These are phyloP conservation scores for Lepisosteus osseus DNA, from an alignment of 2,113 vertebrate species.

Conservation along the genomic window DNA sequence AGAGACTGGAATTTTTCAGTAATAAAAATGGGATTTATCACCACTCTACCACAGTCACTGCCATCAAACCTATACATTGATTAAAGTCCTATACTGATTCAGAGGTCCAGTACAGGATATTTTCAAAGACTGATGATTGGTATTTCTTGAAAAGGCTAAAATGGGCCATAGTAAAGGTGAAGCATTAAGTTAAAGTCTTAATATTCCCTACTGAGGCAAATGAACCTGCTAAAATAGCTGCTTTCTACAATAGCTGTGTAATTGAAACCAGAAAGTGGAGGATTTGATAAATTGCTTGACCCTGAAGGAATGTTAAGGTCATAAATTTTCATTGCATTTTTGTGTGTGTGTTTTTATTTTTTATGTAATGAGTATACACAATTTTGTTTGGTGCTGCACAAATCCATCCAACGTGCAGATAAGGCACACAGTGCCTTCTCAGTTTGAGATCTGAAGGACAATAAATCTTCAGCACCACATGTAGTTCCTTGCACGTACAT, in stretches of 20 bases:
- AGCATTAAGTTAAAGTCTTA: slow-evolving; percentile 77
- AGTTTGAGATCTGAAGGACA: slow-evolving; percentile 41
- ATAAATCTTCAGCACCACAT: slow-evolving; percentile 37
- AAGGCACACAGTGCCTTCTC: slow-evolving; percentile 34
- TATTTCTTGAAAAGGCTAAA: slow-evolving; percentile 81
- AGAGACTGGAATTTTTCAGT: slow-evolving; percentile 96
- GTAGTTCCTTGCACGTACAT: slow-evolving; percentile 26
- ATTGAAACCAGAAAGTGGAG: slow-evolving; percentile 99
- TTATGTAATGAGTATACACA: slow-evolving; percentile 66
- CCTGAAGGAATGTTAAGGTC: slow-evolving; percentile 94
- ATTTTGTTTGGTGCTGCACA: slow-evolving; percentile 45
- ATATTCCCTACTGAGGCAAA: slow-evolving; percentile 93
- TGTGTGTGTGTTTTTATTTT: slow-evolving; percentile 50
- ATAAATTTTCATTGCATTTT: slow-evolving; percentile 91
- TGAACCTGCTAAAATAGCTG: slow-evolving; percentile 98
- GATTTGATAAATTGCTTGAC: slow-evolving; percentile 99
- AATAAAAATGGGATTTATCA: slow-evolving; percentile 99
- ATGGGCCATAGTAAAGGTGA: slow-evolving; percentile 76
- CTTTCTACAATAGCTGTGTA: slow-evolving; percentile 93
- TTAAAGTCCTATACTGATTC: slow-evolving; percentile 75
- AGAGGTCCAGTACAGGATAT: slow-evolving; percentile 65
- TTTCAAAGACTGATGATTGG: slow-evolving; percentile 76
- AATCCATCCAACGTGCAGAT: slow-evolving; percentile 53
- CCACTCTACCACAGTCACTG: slow-evolving; percentile 91
- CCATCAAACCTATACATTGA: slow-evolving; percentile 78